A percentile compares a stretch with the other conserved stretches of the same genome.
Conservation (phyloP, 2,888 invertebrate genomes). For the Trisateles emortualis region DNA sequence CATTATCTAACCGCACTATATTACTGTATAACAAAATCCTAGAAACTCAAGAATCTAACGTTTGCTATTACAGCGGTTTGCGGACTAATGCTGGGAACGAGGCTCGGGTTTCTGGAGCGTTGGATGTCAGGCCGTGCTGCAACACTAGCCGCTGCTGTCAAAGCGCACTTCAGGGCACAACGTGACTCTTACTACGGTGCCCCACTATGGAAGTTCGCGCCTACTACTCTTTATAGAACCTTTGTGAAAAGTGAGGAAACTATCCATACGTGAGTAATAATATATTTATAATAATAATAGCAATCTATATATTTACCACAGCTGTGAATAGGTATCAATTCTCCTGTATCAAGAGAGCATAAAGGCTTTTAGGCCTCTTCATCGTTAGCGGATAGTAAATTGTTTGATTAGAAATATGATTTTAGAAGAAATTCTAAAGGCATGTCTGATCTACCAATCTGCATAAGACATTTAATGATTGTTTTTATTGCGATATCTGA, state of each 20-base stretch:
- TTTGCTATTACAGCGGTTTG: conserved; percentile 88
- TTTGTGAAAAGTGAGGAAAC: conserved; percentile 92
- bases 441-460: too few species aligned
- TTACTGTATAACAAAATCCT: background rate
- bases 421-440: too few species aligned
- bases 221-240: conserved; percentile 90
- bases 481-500: too few species aligned
- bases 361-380: too few species aligned
- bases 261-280: conserved; percentile 91
- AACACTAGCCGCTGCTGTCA: conserved; percentile 90
- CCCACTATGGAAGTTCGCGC: conserved; percentile 93
- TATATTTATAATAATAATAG: too few species aligned
- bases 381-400: too few species aligned
- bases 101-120: conserved; percentile 91
- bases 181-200: conserved; percentile 94
- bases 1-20: background rate
- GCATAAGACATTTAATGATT: too few species aligned
- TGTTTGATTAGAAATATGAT: too few species aligned
- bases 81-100: conserved; percentile 91
- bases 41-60: conserved; percentile 5
- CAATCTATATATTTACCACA: too few species aligned
- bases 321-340: too few species aligned
- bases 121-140: conserved; percentile 87
- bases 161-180: conserved; percentile 92
- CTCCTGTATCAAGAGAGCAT: too few species aligned